Percentiles rank a stretch among this genome's conserved stretches.
Conservation (phyloP, 2,113 vertebrate species). For the Pyrgilauda ruficollis region DNA sequence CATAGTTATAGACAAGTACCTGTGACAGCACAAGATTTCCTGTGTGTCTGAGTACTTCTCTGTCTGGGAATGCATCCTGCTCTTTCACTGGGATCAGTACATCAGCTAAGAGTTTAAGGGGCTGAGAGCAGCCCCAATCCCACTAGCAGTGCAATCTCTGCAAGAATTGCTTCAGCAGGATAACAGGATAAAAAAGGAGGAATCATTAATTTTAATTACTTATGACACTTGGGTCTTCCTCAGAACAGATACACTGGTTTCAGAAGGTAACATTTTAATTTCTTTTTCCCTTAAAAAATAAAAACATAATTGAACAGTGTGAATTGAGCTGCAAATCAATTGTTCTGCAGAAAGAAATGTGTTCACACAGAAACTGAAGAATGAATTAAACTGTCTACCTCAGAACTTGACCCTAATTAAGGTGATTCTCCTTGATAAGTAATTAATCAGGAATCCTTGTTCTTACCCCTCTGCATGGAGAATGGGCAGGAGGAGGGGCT, state of each 20-base stretch:
- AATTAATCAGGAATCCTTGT: conserved; percentile 76
- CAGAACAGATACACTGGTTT: background rate
- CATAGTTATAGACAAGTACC: background rate
- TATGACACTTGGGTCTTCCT: background rate
- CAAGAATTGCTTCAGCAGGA: background rate
- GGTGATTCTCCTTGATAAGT: conserved; percentile 77
- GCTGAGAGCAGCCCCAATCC: background rate
- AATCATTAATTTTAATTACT: background rate
- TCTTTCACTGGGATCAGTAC: background rate
- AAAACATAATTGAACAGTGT: background rate
- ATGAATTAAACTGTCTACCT: conserved; percentile 17
- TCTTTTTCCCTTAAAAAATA: background rate
- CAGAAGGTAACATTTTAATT: background rate
- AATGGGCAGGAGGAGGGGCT: background rate
- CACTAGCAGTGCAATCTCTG: background rate
- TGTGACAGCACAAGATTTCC: background rate
- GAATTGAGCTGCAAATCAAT: background rate
- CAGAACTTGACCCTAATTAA: conserved; percentile 70
- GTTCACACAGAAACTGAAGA: background rate
- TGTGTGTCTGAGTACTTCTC: background rate
- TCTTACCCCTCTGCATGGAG: background rate
- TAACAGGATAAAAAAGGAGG: background rate
- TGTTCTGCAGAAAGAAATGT: background rate
- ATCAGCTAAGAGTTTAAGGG: background rate
- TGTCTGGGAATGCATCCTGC: background rate